Percentiles rank a stretch among this genome's conserved stretches.
Conservation (phyloP, 2,113 vertebrate species). For the Otocyon megalotis region DNA sequence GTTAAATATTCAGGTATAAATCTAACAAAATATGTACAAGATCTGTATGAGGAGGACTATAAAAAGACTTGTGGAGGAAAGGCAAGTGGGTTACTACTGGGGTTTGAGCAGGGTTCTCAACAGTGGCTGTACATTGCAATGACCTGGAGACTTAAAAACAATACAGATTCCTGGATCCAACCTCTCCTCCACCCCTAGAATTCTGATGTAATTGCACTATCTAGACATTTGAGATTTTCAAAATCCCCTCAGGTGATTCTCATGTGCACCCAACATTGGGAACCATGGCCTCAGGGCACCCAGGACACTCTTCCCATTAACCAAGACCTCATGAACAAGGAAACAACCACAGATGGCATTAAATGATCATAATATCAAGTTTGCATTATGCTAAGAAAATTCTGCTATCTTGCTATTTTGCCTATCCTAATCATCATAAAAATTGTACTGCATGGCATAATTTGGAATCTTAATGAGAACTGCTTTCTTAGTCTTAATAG, state of each 20-base stretch:
- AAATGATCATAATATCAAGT: background rate
- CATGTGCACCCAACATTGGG: background rate
- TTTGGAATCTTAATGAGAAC: conserved; percentile 69
- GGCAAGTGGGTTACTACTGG: background rate
- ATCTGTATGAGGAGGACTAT: background rate
- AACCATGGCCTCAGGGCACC: background rate
- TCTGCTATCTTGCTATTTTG: background rate
- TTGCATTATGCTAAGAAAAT: background rate
- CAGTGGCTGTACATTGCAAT: background rate
- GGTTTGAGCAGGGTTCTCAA: background rate
- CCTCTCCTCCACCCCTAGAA: too few relatives aligned
- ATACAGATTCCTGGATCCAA: background rate
- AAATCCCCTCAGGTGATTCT: background rate
- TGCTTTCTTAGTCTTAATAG: conserved; percentile 76
- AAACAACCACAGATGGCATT: background rate
- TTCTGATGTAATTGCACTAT: background rate
- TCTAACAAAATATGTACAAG: background rate
- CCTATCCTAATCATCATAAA: conserved; percentile 64
- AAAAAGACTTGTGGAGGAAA: background rate
- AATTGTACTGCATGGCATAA: background rate
- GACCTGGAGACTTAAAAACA: background rate
- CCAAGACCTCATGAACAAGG: background rate
- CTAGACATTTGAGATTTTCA: background rate
- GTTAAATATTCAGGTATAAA: background rate
- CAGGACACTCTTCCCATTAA: background rate